A percentile compares a stretch with the other conserved stretches of the same genome.
These are phyloP conservation scores for Clamator glandarius DNA, from an alignment of 2,797 vertebrate genomes.

Conservation along the genomic window DNA sequence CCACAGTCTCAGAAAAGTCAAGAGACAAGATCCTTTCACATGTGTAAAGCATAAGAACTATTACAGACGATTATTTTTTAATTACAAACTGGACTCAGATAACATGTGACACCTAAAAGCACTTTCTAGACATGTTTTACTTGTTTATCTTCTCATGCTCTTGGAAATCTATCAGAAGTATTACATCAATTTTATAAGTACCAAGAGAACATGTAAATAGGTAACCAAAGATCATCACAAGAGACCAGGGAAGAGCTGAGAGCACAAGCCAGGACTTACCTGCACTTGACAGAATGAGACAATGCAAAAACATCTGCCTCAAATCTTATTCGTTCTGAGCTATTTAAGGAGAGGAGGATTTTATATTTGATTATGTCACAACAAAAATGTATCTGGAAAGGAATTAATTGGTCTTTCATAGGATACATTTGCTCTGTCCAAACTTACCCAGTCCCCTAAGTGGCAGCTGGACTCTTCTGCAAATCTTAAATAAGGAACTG, in stretches of 20 bases:
- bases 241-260: background rate
- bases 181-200: background rate
- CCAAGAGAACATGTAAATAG: background rate
- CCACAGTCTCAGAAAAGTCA: background rate
- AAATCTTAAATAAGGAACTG: background rate
- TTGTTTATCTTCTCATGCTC: background rate
- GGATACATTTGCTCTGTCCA: background rate
- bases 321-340: background rate
- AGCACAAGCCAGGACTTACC: background rate
- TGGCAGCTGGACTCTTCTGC: background rate
- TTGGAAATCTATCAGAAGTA: background rate
- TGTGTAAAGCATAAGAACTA: accelerated
- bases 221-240: background rate
- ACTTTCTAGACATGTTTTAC: background rate
- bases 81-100: background rate
- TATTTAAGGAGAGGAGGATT: background rate
- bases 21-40: background rate
- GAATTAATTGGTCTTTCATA: background rate
- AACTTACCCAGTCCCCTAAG: background rate
- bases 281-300: background rate
- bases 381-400: background rate
- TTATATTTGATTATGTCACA: background rate
- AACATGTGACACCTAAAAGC: background rate
- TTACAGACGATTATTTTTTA: background rate
- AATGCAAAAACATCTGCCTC: background rate